Evolutionary conservation across 2,888 invertebrate species (phyloP).

Genomic region (Maniola hyperantus): DNA sequence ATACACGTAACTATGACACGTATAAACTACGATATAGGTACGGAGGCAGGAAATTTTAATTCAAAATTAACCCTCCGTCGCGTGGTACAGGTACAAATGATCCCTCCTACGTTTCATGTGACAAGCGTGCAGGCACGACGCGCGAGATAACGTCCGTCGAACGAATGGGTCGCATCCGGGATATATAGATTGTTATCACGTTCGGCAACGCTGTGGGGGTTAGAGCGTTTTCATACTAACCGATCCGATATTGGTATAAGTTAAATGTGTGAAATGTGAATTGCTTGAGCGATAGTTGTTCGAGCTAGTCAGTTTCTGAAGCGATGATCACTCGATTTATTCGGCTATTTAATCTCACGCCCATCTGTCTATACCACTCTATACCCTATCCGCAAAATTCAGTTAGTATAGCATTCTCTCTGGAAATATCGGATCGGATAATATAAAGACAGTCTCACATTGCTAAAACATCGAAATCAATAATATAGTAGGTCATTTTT

Average conservation of each 20-base stretch:
- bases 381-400: too few relatives aligned
- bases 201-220: constrained; percentile 17
- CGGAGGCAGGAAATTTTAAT: constrained; percentile 29
- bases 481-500: too few relatives aligned
- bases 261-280: too few relatives aligned
- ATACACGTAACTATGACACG: background rate
- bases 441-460: too few relatives aligned
- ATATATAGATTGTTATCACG: constrained; percentile 47
- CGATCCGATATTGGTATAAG: constrained; percentile 11
- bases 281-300: too few relatives aligned
- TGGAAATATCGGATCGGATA: background rate
- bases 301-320: too few relatives aligned
- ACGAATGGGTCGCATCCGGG: constrained; percentile 66
- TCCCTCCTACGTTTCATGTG: constrained; percentile 49
- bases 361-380: too few relatives aligned
- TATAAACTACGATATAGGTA: background rate
- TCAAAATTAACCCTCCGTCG: constrained; percentile 33
- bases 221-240: constrained; percentile 18
- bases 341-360: too few relatives aligned
- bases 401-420: too few relatives aligned
- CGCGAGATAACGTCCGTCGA: constrained; percentile 64
- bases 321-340: too few relatives aligned
- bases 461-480: too few relatives aligned
- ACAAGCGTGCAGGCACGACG: constrained; percentile 61
- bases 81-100: constrained; percentile 36